Evolutionary conservation across 2,797 vertebrate species (phyloP), one percentile per base, ranked within the genome.

Genomic region (Ispidina lecontei): DNA sequence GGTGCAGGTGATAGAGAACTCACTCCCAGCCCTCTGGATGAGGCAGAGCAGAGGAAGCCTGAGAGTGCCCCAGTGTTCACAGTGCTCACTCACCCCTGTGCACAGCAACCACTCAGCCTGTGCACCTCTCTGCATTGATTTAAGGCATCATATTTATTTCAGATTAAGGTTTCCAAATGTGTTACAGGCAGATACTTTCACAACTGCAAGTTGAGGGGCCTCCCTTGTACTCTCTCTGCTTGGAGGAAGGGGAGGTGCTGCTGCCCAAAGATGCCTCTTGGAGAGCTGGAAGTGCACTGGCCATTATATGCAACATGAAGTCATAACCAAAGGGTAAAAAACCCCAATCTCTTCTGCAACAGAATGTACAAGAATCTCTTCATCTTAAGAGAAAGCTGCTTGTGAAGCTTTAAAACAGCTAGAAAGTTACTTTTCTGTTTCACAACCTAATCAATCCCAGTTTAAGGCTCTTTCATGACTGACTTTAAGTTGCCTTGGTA

Each of bases 41-140:
- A 4, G 0, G 25, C 5, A 44, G 39, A 70, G 55, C 18, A 68
- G n/a, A 39, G 29, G 25, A 9, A 49, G 16, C 0, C 37, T 39
- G 37, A 39, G 37, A 39, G 9, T 26, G 29, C 29, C 3, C 4
- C 29, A 14, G 20, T 2, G 25, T 14, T 62, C 37, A 31, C 14
- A 31, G 22, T 31, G 29, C 35, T 37, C 4, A 0, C 41, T n/a
- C 10, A 3, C 33, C 51, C 22, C 10, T 4, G 7, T 1, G 18
- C 4, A 39, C 43, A 1, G 59, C 22, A n/a, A 9, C 17, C 0
- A 0, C 54, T 46, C 44, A 1, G 1, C 67, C 39, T 1, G 0
- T 20, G 69, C 35, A 14, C 0, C 0, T 28, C 12, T 22, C 44
- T 1, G 0, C 4, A 26, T 14, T 11, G 47, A 35, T 22, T 26